phyloP scores from a whole-genome alignment of 2,888 invertebrate genomes.

The Nesidiocoris tenuis region DNA sequence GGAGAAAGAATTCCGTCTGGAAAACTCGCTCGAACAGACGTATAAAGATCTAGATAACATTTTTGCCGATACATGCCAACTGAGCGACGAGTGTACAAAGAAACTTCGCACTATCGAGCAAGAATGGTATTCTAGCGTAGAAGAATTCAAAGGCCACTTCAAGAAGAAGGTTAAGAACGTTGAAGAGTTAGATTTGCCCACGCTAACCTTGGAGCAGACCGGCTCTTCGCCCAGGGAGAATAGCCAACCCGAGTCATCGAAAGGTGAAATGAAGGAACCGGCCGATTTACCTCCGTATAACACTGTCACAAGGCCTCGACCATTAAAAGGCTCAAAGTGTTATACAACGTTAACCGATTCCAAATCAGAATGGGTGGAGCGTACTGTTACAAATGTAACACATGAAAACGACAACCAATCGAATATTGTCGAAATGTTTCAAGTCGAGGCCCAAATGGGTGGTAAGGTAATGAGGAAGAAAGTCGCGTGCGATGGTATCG shows the following conservation, averaged over 20 bases:
- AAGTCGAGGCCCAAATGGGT: background rate
- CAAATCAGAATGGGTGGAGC: background rate
- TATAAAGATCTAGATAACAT: background rate
- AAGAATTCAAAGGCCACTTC: background rate
- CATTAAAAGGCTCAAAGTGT: background rate
- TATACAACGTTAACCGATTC: background rate
- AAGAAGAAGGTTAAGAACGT: background rate
- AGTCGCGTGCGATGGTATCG: slow-evolving; percentile 56
- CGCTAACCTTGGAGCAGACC: no score
- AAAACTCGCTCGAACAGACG: background rate
- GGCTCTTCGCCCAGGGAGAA: no score
- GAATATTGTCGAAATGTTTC: background rate
- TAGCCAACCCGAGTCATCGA: no score
- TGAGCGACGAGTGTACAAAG: background rate
- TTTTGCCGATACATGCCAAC: background rate
- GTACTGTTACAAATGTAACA: background rate
- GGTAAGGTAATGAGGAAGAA: background rate
- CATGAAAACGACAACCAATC: background rate
- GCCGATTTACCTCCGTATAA: background rate
- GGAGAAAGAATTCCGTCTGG: background rate
- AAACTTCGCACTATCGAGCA: background rate
- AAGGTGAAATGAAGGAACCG: no score
- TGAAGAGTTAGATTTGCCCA: background rate
- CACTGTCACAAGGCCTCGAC: background rate
- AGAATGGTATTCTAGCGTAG: background rate